Conservation (phyloP, 2,888 invertebrate species). For the Calameuta idolon region DNA sequence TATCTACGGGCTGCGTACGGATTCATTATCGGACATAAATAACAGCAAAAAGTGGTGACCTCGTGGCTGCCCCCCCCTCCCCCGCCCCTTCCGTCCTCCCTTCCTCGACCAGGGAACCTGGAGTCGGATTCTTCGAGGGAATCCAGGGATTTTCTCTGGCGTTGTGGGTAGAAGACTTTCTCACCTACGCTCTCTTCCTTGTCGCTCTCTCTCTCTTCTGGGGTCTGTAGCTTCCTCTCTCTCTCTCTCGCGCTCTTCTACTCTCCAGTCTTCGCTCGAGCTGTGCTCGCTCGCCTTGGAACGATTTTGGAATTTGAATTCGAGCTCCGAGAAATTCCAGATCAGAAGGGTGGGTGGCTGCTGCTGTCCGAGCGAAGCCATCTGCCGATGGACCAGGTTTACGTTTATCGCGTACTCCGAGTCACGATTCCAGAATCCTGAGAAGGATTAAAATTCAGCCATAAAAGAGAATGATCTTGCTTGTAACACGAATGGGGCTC, state of each 20-base stretch:
- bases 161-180: too few species aligned
- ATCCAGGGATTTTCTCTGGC: too few species aligned
- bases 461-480: slow-evolving; percentile 47
- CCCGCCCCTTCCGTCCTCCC: background rate
- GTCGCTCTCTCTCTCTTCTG: too few species aligned
- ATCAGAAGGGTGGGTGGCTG: too few species aligned
- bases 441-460: slow-evolving; percentile 41
- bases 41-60: slow-evolving; percentile 45
- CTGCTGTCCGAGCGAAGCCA: background rate
- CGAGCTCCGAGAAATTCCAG: too few species aligned
- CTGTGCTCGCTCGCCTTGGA: background rate
- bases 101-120: too few species aligned
- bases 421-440: slow-evolving; percentile 35
- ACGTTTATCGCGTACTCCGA: slow-evolving; percentile 4
- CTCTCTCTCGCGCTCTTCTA: background rate
- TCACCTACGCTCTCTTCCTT: too few species aligned
- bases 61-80: slow-evolving; percentile 29
- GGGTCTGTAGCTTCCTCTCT: too few species aligned
- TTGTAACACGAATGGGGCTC: slow-evolving; percentile 30
- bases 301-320: background rate
- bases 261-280: background rate
- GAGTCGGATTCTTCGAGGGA: too few species aligned
- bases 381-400: background rate
- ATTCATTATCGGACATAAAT: slow-evolving; percentile 58
- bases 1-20: slow-evolving; percentile 47